Percentiles rank a stretch among this genome's conserved stretches.
Evolutionary conservation across 2,888 invertebrate species (phyloP).

Genomic region (Netelia virgata): DNA sequence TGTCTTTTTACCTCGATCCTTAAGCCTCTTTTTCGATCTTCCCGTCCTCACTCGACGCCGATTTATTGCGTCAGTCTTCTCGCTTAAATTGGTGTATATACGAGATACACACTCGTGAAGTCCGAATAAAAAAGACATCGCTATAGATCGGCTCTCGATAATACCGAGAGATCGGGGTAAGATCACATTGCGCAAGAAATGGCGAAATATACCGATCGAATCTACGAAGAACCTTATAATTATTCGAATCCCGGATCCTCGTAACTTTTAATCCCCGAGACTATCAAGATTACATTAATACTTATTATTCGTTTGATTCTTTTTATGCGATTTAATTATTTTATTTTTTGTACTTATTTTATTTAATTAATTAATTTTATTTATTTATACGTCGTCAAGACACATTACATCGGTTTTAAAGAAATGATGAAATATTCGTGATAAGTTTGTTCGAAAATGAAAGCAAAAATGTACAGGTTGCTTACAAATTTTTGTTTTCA

Average conservation of each 20-base stretch:
- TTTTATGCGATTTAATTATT: background rate
- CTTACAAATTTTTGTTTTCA: no score
- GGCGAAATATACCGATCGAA: slow-evolving; percentile 69
- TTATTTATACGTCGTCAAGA: no score
- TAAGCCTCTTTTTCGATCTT: slow-evolving; percentile 14
- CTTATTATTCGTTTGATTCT: background rate
- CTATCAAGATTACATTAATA: background rate
- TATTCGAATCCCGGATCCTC: slow-evolving; percentile 77
- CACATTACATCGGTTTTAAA: no score
- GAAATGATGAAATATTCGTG: no score
- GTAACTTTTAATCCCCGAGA: slow-evolving; percentile 15
- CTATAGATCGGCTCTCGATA: slow-evolving; percentile 72
- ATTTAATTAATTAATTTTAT: background rate
- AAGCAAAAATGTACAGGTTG: no score
- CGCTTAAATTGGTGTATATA: background rate
- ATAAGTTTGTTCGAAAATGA: no score
- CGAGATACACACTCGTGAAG: background rate
- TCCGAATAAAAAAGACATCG: slow-evolving; percentile 41
- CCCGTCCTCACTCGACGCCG: background rate
- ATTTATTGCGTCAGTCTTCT: slow-evolving; percentile 36
- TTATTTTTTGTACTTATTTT: no score
- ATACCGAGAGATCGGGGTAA: slow-evolving; percentile 56
- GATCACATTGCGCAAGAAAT: slow-evolving; percentile 76
- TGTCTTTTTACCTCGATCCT: slow-evolving; percentile 11
- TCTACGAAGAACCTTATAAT: slow-evolving; percentile 74